Conservation (phyloP, 2,888 invertebrate species). For the Orthonychiurus folsomi region DNA sequence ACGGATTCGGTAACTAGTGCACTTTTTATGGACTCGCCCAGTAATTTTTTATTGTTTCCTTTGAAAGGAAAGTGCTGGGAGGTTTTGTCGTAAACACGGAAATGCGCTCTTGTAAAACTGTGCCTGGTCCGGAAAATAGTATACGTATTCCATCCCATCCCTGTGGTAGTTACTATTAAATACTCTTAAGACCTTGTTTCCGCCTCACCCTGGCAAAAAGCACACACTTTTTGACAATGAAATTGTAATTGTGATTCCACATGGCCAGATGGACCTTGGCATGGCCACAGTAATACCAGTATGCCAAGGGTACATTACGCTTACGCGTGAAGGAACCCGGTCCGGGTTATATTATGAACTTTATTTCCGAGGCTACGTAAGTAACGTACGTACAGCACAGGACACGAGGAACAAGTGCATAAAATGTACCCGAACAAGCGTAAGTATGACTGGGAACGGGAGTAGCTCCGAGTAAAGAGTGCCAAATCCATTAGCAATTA, state of each 20-base stretch:
- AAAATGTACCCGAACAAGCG: not conserved
- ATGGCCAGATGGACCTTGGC: too few relatives aligned
- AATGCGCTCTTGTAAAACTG: not conserved
- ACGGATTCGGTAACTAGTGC: not conserved
- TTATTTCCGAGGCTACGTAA: too few relatives aligned
- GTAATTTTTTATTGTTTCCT: not conserved
- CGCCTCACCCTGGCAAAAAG: not conserved
- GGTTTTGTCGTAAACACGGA: not conserved
- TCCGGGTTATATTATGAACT: too few relatives aligned
- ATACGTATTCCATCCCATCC: not conserved
- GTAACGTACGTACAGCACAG: too few relatives aligned
- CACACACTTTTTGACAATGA: not conserved
- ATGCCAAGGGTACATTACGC: too few relatives aligned
- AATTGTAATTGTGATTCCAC: too few relatives aligned
- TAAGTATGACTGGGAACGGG: not conserved
- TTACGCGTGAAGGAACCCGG: too few relatives aligned
- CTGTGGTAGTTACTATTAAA: not conserved
- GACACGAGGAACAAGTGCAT: not conserved
- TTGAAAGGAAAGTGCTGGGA: not conserved
- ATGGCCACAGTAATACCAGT: too few relatives aligned
- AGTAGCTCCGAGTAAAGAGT: too few relatives aligned
- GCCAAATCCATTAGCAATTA: conserved; percentile 1
- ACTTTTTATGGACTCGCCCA: not conserved
- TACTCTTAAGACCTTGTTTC: not conserved
- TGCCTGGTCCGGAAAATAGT: too few relatives aligned